Evolutionary conservation across 2,888 invertebrate species (phyloP).

Genomic region (Morpho achilles): DNA sequence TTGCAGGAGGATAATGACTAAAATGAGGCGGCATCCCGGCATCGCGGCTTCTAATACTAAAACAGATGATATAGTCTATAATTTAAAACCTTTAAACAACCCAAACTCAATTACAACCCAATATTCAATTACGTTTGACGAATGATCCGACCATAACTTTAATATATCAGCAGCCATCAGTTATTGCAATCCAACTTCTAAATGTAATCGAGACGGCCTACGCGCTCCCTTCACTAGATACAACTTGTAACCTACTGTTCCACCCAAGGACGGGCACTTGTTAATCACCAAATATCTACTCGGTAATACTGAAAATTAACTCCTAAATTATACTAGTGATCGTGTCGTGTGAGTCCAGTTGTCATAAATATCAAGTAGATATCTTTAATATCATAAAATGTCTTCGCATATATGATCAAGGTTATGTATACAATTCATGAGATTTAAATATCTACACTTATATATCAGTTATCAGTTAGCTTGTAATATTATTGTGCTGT

Average conservation of each 20-base stretch:
- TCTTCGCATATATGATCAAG: no score
- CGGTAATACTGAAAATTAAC: not conserved
- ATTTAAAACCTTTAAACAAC: not conserved
- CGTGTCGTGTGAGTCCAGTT: no score
- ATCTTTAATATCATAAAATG: no score
- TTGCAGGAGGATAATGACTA: no score
- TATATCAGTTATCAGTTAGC: no score
- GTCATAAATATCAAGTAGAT: no score
- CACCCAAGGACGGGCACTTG: constrained; percentile 32
- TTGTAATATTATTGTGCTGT: no score
- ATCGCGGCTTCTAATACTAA: no score
- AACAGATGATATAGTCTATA: not conserved
- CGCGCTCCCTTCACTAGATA: constrained; percentile 39
- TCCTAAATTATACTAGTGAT: no score
- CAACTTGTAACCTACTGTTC: constrained; percentile 31
- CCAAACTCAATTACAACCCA: constrained; percentile 4
- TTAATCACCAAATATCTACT: constrained; percentile 12
- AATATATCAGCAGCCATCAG: constrained; percentile 30
- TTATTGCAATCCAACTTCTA: constrained; percentile 24
- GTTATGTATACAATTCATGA: no score
- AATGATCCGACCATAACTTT: constrained; percentile 28
- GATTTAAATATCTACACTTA: no score
- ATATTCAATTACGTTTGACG: constrained; percentile 29
- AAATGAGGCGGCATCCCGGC: no score
- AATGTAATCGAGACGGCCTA: constrained; percentile 36